Conservation (phyloP, 2,797 vertebrate genomes). For the Scarus forsteni region DNA sequence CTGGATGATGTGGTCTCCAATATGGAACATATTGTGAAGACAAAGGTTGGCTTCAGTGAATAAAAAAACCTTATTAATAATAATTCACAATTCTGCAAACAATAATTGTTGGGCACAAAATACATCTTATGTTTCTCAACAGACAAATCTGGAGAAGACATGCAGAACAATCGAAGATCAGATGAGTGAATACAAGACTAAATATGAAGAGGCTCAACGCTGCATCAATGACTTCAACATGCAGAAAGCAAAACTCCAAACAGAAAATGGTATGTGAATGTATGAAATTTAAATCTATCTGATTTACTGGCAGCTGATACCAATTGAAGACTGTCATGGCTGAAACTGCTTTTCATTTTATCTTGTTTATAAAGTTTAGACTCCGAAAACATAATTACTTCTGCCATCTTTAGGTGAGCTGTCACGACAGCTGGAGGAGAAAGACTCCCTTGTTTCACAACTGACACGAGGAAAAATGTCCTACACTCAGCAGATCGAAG, state of each 20-base stretch:
- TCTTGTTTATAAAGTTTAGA: not conserved
- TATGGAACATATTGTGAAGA: constrained; percentile 83
- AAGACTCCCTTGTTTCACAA: constrained; percentile 87
- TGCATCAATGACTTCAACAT: constrained; percentile 87
- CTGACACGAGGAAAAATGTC: constrained; percentile 88
- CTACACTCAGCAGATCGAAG: constrained; percentile 89
- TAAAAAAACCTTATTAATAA: no score
- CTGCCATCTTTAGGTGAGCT: constrained; percentile 81
- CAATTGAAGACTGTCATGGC: not conserved
- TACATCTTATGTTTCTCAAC: no score
- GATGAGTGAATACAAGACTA: constrained; percentile 87
- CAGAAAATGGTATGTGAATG: constrained; percentile 86
- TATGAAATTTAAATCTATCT: no score
- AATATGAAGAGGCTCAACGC: constrained; percentile 88
- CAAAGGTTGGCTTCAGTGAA: constrained; percentile 38
- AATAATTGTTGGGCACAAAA: no score
- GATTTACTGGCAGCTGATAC: not conserved
- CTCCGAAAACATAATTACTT: not conserved
- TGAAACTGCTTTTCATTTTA: no score
- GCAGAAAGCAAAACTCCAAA: constrained; percentile 89
- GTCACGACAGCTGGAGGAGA: constrained; percentile 88
- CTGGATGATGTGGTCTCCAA: constrained; percentile 84
- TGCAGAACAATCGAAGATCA: constrained; percentile 90
- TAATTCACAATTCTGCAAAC: no score
- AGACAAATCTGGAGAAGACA: constrained; percentile 90